A percentile compares a stretch with the other conserved stretches of the same genome.
phyloP scores from a whole-genome alignment of 2,797 vertebrate species.

The Neosalanx taihuensis region DNA sequence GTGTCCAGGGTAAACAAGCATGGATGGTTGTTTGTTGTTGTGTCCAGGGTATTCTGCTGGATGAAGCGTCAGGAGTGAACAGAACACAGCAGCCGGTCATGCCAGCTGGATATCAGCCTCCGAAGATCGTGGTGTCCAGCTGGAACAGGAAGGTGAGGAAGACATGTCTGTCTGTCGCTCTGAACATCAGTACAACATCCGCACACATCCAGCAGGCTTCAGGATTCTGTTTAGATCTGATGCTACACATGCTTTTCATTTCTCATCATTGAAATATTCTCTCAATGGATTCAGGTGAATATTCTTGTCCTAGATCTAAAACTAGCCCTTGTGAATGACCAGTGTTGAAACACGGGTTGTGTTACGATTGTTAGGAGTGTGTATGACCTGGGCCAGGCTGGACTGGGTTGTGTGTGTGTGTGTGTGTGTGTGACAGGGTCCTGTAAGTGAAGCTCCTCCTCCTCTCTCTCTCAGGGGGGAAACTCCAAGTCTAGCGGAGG shows the following conservation, averaged over 20 bases:
- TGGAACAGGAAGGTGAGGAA: constrained; percentile 92
- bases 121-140: constrained; percentile 92
- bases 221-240: background rate
- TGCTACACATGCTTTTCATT: background rate
- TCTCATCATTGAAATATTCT: background rate
- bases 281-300: background rate
- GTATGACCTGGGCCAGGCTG: too few relatives aligned
- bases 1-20: too few relatives aligned
- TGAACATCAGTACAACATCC: background rate
- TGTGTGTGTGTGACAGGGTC: too few relatives aligned
- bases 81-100: constrained; percentile 89
- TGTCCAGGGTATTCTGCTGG: constrained; percentile 88
- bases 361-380: too few relatives aligned
- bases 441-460: background rate
- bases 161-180: constrained; percentile 5
- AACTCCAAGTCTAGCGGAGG: constrained; percentile 67
- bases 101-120: constrained; percentile 85
- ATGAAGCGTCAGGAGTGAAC: constrained; percentile 91
- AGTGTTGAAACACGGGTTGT: too few relatives aligned
- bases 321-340: too few relatives aligned
- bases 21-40: constrained; percentile 19
- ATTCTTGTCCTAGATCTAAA: background rate
- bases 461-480: constrained; percentile 67
- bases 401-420: too few relatives aligned
- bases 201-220: background rate